A percentile compares a stretch with the other conserved stretches of the same genome.
These are phyloP conservation scores for Congeria kusceri DNA, from an alignment of 2,888 invertebrate species.

Conservation along the genomic window DNA sequence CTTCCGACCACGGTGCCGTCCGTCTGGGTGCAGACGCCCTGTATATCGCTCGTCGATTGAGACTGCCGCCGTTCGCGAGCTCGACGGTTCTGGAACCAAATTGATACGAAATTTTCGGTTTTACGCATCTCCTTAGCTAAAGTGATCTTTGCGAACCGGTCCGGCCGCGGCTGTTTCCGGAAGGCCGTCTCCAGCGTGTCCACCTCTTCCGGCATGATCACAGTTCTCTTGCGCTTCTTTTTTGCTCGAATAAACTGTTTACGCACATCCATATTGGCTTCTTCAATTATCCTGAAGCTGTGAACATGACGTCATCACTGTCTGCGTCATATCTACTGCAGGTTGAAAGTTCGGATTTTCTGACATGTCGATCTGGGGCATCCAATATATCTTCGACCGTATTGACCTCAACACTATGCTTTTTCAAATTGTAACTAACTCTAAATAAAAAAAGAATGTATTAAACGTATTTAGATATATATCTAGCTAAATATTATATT, in stretches of 20 bases:
- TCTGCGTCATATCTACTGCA: too few relatives aligned
- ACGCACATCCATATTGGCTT: slow-evolving; percentile 24
- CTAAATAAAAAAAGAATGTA: too few relatives aligned
- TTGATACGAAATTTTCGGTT: slow-evolving; percentile 52
- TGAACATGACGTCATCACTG: slow-evolving; percentile 14
- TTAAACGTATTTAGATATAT: too few relatives aligned
- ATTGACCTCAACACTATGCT: too few relatives aligned
- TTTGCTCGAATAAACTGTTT: slow-evolving; percentile 20
- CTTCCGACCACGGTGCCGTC: background rate
- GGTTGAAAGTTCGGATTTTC: too few relatives aligned
- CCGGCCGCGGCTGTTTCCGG: slow-evolving; percentile 34
- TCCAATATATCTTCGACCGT: too few relatives aligned
- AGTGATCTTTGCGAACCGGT: slow-evolving; percentile 47
- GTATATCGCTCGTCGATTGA: background rate
- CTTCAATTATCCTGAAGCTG: slow-evolving; percentile 18
- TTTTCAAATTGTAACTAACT: too few relatives aligned
- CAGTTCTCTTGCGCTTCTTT: slow-evolving; percentile 57
- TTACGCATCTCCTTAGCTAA: slow-evolving; percentile 52
- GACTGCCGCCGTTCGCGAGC: slow-evolving; percentile 48
- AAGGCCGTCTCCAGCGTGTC: slow-evolving; percentile 43
- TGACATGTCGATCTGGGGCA: too few relatives aligned
- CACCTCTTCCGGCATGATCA: slow-evolving; percentile 50
- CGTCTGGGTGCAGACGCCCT: background rate
- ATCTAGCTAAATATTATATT: too few relatives aligned
- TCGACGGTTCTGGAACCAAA: slow-evolving; percentile 63